These are phyloP conservation scores for Babylonia areolata DNA, from an alignment of 1,140 invertebrate species.

Conservation along the genomic window DNA sequence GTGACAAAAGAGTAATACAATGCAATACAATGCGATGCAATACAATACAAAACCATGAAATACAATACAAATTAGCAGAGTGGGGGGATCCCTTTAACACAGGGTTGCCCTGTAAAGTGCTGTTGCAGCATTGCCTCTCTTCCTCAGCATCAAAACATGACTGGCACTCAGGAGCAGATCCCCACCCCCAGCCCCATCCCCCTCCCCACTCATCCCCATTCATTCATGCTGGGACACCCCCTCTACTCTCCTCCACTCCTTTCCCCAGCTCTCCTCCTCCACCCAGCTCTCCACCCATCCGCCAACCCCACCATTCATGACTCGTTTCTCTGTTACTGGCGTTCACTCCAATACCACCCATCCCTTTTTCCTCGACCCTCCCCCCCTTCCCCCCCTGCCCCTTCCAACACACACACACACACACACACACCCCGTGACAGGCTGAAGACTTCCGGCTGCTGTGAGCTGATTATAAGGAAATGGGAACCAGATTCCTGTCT, in stretches of 20 bases:
- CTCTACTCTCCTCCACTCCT: neutral
- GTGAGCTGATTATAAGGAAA: slow-evolving; percentile 35
- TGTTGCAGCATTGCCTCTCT: too few relatives aligned
- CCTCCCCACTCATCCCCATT: neutral
- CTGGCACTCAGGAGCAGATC: neutral
- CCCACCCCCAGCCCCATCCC: neutral
- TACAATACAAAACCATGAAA: too few relatives aligned
- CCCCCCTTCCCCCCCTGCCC: neutral
- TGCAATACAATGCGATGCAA: too few relatives aligned
- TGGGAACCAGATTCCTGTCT: slow-evolving; percentile 30
- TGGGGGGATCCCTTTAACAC: too few relatives aligned
- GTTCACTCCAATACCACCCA: neutral
- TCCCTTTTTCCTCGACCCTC: neutral
- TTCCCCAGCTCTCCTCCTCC: neutral
- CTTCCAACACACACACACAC: neutral
- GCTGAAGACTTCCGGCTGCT: slow-evolving; percentile 8
- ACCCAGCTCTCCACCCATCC: neutral
- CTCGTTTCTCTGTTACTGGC: neutral
- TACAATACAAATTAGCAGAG: too few relatives aligned
- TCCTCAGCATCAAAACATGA: neutral
- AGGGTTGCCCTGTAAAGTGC: too few relatives aligned
- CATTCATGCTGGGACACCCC: neutral
- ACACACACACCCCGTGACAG: neutral
- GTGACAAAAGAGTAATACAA: too few relatives aligned
- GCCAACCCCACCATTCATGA: slow-evolving; percentile 7